Base-by-base conservation (phyloP, 2,888 invertebrate species). In the Buathra laborator region DNA sequence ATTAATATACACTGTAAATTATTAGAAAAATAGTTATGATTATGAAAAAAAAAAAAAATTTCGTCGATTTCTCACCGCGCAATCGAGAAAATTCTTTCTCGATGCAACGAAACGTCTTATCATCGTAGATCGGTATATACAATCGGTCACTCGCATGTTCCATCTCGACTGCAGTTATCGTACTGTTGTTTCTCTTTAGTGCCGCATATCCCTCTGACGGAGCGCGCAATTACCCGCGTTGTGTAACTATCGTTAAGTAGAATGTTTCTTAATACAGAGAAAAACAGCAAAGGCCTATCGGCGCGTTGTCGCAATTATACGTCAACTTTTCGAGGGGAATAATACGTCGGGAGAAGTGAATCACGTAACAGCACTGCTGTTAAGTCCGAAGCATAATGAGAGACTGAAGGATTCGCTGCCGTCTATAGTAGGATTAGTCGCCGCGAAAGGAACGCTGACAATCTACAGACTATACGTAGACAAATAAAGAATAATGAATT, bases 61-160 rank as follows among this genome's bases (percentile, higher is more conserved):
- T 14, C 62, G 32, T 53, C 46, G n/a, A 72, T 59, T 9, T 53
- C 86, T 90, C 89, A 93, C 93, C 93, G 89, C 89, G 88, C n/a
- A 91, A 85, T 71, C 92, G 90, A 16, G 89, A 86, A 86, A 94
- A 94, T 87, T 93, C 91, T 29, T 89, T 87, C 44, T 87, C 86
- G 10, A 94, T 85, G 46, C 75, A 85, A 53, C 88, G 80, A 4
- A 72, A 66, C 0, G 87, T 92, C 53, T 89, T 85, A 32, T 91
- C 89, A 68, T 92, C 90, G 86, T 93, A 94, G 67, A 92, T 88
- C 53, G 91, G 86, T 29, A 78, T 80, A 56, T 91, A 93, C 6
- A 85, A 84, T 32, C 51, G 37, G 12, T 71, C 32, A 9, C 84
- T 67, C 67, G 86, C 43, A 43, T 76, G 72, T 72, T 87, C 70